These are phyloP conservation scores for Tachina fera DNA, from an alignment of 2,888 invertebrate species.

Conservation along the genomic window DNA sequence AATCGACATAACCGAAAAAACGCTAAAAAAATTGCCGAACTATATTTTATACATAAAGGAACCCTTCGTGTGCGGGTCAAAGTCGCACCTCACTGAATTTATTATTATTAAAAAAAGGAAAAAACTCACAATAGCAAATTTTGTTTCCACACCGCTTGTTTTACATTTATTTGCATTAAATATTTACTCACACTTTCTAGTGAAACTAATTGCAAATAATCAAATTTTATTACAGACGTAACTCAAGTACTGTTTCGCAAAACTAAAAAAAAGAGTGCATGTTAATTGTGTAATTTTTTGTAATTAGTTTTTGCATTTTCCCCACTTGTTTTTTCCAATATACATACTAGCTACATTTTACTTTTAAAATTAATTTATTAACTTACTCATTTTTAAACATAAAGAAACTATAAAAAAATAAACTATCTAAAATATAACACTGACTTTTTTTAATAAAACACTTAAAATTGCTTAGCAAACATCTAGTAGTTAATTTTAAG, in stretches of 20 bases:
- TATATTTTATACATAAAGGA: too few relatives aligned
- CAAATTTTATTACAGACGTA: slow-evolving; percentile 28
- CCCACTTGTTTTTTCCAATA: neutral
- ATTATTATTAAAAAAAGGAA: neutral
- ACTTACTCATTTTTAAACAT: slow-evolving; percentile 28
- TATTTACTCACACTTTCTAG: slow-evolving; percentile 8
- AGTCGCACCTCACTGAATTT: too few relatives aligned
- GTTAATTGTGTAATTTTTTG: slow-evolving; percentile 3
- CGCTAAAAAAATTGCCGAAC: too few relatives aligned
- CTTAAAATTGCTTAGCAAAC: slow-evolving; percentile 32
- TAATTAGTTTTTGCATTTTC: slow-evolving; percentile 27
- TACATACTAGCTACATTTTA: neutral
- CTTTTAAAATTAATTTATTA: slow-evolving; percentile 36
- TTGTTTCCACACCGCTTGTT: neutral
- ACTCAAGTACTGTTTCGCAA: slow-evolving; percentile 4
- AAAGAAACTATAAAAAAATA: neutral
- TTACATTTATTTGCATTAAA: neutral
- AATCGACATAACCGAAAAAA: too few relatives aligned
- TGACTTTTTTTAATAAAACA: neutral
- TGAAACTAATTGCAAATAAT: slow-evolving; percentile 37
- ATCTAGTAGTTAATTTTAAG: slow-evolving; percentile 16
- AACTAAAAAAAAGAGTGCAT: neutral
- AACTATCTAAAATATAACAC: neutral
- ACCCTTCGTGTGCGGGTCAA: too few relatives aligned
- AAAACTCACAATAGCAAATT: neutral